phyloP scores from a whole-genome alignment of 2,797 vertebrate genomes.

The Macropus fuliginosus region DNA sequence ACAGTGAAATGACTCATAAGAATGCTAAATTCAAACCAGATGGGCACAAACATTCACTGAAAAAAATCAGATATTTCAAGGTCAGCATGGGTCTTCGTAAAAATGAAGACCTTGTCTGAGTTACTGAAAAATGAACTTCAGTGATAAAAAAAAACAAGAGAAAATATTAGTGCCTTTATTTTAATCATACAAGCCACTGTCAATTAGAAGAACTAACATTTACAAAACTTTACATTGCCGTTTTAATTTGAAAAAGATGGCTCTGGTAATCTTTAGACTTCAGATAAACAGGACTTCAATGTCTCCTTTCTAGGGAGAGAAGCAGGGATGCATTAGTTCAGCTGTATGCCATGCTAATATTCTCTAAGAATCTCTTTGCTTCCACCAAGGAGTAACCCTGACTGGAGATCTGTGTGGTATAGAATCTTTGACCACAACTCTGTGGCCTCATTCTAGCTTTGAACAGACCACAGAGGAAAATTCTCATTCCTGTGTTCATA shows the following conservation, averaged over 20 bases:
- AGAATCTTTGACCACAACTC: conserved; percentile 69
- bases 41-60: conserved; percentile 87
- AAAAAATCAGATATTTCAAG: conserved; percentile 86
- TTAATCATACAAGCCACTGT: conserved; percentile 83
- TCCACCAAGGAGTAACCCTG: conserved; percentile 71
- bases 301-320: conserved; percentile 35
- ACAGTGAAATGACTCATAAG: conserved; percentile 91
- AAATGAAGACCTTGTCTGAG: conserved; percentile 86
- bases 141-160: conserved; percentile 80
- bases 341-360: conserved; percentile 59
- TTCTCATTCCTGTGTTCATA: conserved; percentile 70
- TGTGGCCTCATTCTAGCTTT: conserved; percentile 72
- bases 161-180: conserved; percentile 84
- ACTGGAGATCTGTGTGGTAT: conserved; percentile 71
- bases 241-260: conserved; percentile 85
- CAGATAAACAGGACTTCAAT: conserved; percentile 63
- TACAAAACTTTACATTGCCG: conserved; percentile 81
- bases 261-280: conserved; percentile 71
- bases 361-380: conserved; percentile 61
- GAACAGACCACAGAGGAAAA: conserved; percentile 77
- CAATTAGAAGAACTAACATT: conserved; percentile 85
- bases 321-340: conserved; percentile 55
- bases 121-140: conserved; percentile 82
- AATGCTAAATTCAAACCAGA: conserved; percentile 90
- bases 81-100: conserved; percentile 87